phyloP scores from a whole-genome alignment of 2,888 invertebrate species.

The Parascotia fuliginaria region DNA sequence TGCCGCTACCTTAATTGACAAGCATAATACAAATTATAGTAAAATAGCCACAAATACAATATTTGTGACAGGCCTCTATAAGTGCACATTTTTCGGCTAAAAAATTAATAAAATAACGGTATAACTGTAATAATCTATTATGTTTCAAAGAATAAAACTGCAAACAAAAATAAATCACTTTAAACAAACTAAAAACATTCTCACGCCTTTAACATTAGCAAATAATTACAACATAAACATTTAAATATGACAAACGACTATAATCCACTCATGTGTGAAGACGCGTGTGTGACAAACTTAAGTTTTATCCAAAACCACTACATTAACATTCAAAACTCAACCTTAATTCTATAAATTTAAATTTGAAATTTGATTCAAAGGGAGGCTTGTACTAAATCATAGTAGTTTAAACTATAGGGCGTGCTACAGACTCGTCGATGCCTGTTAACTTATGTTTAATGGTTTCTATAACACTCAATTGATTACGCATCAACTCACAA shows the following conservation, averaged over 20 bases:
- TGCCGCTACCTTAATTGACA: no score
- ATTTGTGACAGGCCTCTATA: no score
- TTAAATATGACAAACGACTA: conserved; percentile 79
- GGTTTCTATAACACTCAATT: conserved; percentile 82
- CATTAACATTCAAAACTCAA: conserved; percentile 19
- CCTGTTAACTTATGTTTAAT: conserved; percentile 74
- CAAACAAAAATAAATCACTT: conserved; percentile 8
- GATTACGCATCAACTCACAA: conserved; percentile 73
- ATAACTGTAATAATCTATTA: background rate
- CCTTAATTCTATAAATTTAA: conserved; percentile 14
- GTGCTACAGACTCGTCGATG: conserved; percentile 65
- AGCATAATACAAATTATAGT: no score
- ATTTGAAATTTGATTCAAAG: conserved; percentile 14
- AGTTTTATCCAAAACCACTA: conserved; percentile 45
- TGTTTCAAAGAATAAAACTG: background rate
- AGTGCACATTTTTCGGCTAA: no score
- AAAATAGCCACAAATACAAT: no score
- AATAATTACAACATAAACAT: conserved; percentile 72
- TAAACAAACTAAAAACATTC: conserved; percentile 51
- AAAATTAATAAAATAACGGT: background rate
- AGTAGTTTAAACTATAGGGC: conserved; percentile 76
- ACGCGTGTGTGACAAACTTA: conserved; percentile 61
- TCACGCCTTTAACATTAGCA: conserved; percentile 71
- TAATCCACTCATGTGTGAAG: conserved; percentile 78
- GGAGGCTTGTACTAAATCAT: conserved; percentile 53